phyloP scores from a whole-genome alignment of 1,140 invertebrate genomes.

The Hypsibius dujardini region DNA sequence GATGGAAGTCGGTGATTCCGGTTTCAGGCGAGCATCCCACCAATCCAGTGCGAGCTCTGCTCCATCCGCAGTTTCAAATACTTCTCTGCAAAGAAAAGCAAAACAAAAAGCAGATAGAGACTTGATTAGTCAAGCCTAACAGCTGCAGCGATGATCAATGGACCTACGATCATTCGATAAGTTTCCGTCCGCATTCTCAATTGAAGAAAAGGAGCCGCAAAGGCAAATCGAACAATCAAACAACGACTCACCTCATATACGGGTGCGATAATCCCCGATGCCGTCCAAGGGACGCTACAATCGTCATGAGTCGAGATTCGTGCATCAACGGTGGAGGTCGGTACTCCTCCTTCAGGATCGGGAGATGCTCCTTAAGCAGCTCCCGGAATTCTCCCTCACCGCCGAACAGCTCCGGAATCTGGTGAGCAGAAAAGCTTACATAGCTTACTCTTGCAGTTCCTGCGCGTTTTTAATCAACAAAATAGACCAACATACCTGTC shows the following conservation, averaged over 20 bases:
- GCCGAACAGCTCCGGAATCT: slow-evolving; percentile 30
- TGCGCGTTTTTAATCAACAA: no score
- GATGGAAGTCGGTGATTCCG: neutral
- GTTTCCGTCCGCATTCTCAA: no score
- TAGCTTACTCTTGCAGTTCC: no score
- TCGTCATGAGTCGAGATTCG: slow-evolving; percentile 58
- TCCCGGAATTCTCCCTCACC: slow-evolving; percentile 43
- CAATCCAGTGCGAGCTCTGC: slow-evolving; percentile 68
- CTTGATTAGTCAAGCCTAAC: no score
- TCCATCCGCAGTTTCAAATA: slow-evolving; percentile 56
- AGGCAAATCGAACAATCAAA: no score
- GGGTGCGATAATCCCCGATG: slow-evolving; percentile 37
- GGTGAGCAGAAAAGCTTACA: no score
- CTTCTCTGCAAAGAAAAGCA: slow-evolving; percentile 42
- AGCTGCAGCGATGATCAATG: no score
- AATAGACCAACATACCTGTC: no score
- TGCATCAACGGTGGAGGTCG: slow-evolving; percentile 73
- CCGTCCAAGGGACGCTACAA: slow-evolving; percentile 52
- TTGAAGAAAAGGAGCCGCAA: no score
- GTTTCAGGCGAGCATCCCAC: slow-evolving; percentile 30
- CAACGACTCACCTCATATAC: slow-evolving; percentile 48
- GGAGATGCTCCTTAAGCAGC: slow-evolving; percentile 48
- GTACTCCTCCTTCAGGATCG: slow-evolving; percentile 50
- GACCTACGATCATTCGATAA: no score
- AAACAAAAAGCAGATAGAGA: no score